Evolutionary conservation across 2,797 vertebrate species (phyloP), one percentile per base, ranked within the genome.

Genomic region (Craterocephalus amniculus): DNA sequence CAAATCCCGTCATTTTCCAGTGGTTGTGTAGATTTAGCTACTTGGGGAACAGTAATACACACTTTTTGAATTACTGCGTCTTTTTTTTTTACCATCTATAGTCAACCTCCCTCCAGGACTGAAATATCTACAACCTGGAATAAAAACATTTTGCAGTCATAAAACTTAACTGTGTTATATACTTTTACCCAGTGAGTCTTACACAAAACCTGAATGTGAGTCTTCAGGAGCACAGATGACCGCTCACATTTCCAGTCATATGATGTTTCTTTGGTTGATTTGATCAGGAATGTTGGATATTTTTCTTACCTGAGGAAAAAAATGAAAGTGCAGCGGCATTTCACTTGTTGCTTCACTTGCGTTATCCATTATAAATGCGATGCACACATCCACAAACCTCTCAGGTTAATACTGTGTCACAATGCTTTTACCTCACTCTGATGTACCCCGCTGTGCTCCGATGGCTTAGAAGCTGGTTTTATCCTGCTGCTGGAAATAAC

Each of bases 401-500:
- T 78, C 49, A 34, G 67, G 31, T 57, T 4, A 49, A 49, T 24
- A 22, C 48, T 51, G 24, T 22, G n/a, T 24, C 24, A 51, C 43
- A 62, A 65, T 59, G 72, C 66, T n/a, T 69, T 14, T 51, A 4
- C 22, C 67, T 69, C 32, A 55, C 70, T 59, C 64, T 51, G 58
- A 22, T 56, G 58, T 54, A 40, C 22, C 49, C 64, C 5, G 24
- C 8, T 2, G 16, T 74, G 69, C 76, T 79, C 35, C 70, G 40
- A 4, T 51, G 67, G 51, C 32, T 55, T n/a, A 75, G 22, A 56
- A 24, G 55, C 40, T 58, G 38, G 36, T 63, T 51, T 45, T 52
- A 18, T 0, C 38, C 3, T 40, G 13, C 16, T 48, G 36, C 36
- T 40, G 55, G 43, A 48, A 59, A 61, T 40, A 31, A 32, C 7